Conservation (phyloP, 2,888 invertebrate genomes). For the Pherbina coryleti region DNA sequence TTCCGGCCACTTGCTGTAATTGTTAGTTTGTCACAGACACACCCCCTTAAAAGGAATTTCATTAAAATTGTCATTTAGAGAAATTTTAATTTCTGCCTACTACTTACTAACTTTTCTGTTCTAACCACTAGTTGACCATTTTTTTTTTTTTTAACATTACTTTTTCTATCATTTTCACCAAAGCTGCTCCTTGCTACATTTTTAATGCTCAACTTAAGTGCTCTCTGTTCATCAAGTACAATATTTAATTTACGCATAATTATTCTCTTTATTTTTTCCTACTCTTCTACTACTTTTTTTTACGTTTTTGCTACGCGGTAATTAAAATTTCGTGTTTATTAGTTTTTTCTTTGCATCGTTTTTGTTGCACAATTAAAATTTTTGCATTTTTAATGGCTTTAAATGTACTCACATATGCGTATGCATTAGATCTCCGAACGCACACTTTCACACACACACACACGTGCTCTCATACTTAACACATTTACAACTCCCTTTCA, state of each 20-base stretch:
- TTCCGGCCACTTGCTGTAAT: too few species aligned
- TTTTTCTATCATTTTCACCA: background rate
- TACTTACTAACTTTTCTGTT: too few species aligned
- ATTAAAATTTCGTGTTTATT: conserved; percentile 28
- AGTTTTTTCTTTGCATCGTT: background rate
- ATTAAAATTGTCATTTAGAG: background rate
- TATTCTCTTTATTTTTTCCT: conserved; percentile 4
- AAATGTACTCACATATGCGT: background rate
- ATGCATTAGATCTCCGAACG: background rate
- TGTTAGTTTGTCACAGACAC: too few species aligned
- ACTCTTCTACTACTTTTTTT: background rate
- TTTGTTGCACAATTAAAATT: conserved; percentile 22
- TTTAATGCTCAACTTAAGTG: background rate
- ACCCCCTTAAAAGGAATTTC: too few species aligned
- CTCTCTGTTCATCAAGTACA: conserved; percentile 14
- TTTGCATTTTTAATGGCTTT: conserved; percentile 23
- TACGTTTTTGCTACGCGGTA: background rate
- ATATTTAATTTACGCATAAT: conserved; percentile 37
- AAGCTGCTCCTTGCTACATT: background rate
- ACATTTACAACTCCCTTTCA: background rate
- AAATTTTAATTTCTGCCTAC: background rate
- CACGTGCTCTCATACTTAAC: background rate
- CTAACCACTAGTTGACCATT: background rate
- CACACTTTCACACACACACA: background rate
- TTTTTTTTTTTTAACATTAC: background rate